phyloP scores from a whole-genome alignment of 1,140 invertebrate species.

The Pogonomyrmex barbatus region DNA sequence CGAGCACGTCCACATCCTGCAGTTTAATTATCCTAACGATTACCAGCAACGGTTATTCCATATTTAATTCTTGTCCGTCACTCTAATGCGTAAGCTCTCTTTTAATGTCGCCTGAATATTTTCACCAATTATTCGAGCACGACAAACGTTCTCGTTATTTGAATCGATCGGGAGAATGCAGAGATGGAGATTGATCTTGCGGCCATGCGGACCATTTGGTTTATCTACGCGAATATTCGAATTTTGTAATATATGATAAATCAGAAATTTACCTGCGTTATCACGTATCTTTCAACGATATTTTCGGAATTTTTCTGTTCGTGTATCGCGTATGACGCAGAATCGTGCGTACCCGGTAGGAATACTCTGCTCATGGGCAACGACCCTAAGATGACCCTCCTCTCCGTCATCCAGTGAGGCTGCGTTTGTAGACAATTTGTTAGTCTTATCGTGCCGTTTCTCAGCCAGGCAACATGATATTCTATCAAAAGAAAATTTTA shows the following conservation, averaged over 20 bases:
- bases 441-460: slow-evolving; percentile 73
- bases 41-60: slow-evolving; percentile 61
- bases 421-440: slow-evolving; percentile 85
- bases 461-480: slow-evolving; percentile 75
- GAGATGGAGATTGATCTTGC: not conserved
- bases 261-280: slow-evolving; percentile 86
- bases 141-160: not conserved
- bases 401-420: slow-evolving; percentile 88
- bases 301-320: slow-evolving; percentile 80
- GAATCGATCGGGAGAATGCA: not conserved
- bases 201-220: not conserved
- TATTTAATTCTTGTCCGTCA: slow-evolving; percentile 23
- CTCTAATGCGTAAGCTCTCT: slow-evolving; percentile 9
- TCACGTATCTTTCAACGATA: slow-evolving; percentile 84
- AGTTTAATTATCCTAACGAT: slow-evolving; percentile 68
- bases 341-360: slow-evolving; percentile 89
- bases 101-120: not conserved
- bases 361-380: slow-evolving; percentile 86
- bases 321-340: slow-evolving; percentile 87
- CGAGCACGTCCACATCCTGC: slow-evolving; percentile 88
- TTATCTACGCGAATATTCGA: not conserved
- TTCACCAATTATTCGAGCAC: not conserved
- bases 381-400: slow-evolving; percentile 80
- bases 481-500: slow-evolving; percentile 61
- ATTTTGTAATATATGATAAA: not conserved